A percentile compares a stretch with the other conserved stretches of the same genome.
Conservation (phyloP, 2,888 invertebrate genomes). For the Epinotia brunnichana region DNA sequence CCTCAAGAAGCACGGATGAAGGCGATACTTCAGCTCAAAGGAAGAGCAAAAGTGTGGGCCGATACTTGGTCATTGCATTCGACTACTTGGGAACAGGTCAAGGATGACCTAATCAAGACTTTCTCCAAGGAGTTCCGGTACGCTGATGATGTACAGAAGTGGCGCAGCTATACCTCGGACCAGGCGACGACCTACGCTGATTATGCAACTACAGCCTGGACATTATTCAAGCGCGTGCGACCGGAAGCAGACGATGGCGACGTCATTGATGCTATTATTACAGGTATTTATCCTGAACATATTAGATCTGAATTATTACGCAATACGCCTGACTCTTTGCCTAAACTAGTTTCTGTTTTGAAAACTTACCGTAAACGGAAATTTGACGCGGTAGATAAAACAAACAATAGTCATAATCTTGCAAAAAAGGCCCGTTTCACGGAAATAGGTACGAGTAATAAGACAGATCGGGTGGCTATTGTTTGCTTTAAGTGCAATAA, state of each 20-base stretch:
- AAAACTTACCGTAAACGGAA: constrained; percentile 32
- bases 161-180: background rate
- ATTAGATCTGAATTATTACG: background rate
- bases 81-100: background rate
- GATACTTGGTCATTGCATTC: background rate
- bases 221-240: background rate
- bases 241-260: background rate
- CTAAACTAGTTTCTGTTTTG: background rate
- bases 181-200: background rate
- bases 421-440: no score
- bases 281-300: background rate
- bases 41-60: background rate
- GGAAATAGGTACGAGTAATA: no score
- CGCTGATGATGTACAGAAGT: background rate
- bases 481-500: constrained; percentile 35
- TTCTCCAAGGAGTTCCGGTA: background rate
- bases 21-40: background rate
- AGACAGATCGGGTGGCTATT: no score
- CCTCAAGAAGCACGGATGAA: background rate
- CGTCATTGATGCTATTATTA: background rate
- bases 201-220: background rate
- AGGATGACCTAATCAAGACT: background rate
- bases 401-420: no score
- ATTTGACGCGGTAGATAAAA: constrained; percentile 10
- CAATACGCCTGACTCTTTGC: background rate